phyloP scores from a whole-genome alignment of 1,140 invertebrate genomes.

The Procambarus clarkii region DNA sequence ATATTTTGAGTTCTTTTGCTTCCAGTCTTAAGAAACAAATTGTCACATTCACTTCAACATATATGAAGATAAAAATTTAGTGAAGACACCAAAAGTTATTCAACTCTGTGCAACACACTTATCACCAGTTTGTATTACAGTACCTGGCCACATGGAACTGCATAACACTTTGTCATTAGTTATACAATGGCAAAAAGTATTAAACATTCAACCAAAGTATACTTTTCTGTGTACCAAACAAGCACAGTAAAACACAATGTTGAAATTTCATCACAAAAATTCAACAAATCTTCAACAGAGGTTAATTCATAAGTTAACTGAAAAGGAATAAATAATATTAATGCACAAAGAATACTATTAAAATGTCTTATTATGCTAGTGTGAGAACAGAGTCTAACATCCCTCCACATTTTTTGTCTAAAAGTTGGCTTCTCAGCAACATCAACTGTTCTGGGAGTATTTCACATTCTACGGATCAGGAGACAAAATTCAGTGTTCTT shows the following conservation, averaged over 20 bases:
- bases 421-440: neutral
- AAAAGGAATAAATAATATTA: neutral
- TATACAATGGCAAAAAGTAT: constrained; percentile 10
- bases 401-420: constrained; percentile 1
- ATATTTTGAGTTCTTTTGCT: neutral
- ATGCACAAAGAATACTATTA: neutral
- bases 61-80: neutral
- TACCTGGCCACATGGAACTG: too few relatives aligned
- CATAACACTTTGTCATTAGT: constrained; percentile 8
- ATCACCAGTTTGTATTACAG: neutral
- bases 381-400: neutral
- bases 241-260: constrained; percentile 21
- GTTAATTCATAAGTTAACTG: neutral
- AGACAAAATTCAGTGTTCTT: neutral
- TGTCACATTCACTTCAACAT: neutral
- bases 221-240: constrained; percentile 10
- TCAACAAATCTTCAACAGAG: neutral
- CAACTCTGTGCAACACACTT: neutral
- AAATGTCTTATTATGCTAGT: neutral
- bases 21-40: neutral
- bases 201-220: constrained; percentile 8
- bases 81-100: neutral
- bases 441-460: neutral
- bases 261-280: constrained; percentile 3
- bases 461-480: neutral